Conservation (phyloP, 2,888 invertebrate genomes). For the Sphaerophoria rueppellii region DNA sequence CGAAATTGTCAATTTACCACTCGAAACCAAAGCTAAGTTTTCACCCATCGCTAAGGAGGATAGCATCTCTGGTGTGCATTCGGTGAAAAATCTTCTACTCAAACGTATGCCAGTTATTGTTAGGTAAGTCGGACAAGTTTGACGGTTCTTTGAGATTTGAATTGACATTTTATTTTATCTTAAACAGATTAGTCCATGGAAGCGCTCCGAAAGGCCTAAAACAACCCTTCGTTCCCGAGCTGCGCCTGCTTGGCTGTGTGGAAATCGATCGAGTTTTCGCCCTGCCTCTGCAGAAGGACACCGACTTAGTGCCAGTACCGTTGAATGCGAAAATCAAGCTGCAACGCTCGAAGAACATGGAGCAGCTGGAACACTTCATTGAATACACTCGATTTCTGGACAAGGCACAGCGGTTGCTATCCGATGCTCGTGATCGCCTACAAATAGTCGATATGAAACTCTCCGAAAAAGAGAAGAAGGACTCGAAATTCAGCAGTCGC, state of each 20-base stretch:
- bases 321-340: conserved; percentile 93
- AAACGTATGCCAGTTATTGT: conserved; percentile 97
- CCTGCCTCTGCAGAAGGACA: conserved; percentile 91
- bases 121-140: conserved; percentile 81
- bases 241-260: conserved; percentile 91
- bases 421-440: conserved; percentile 89
- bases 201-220: conserved; percentile 92
- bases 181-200: conserved; percentile 89
- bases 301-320: conserved; percentile 91
- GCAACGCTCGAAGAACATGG: conserved; percentile 91
- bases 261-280: conserved; percentile 93
- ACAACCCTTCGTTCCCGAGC: conserved; percentile 92
- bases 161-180: background rate
- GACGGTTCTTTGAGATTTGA: background rate
- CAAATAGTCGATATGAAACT: conserved; percentile 92
- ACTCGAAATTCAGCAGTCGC: conserved; percentile 81
- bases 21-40: conserved; percentile 95
- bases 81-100: conserved; percentile 92
- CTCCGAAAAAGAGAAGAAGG: conserved; percentile 85
- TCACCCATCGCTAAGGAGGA: conserved; percentile 96
- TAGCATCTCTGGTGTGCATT: conserved; percentile 97
- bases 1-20: conserved; percentile 90
- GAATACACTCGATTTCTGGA: conserved; percentile 91
- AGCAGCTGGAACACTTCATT: conserved; percentile 88
- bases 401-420: conserved; percentile 88